Percentiles rank a stretch among this genome's conserved stretches.
phyloP scores from a whole-genome alignment of 1,140 invertebrate species.

The Lepidurus apus region DNA sequence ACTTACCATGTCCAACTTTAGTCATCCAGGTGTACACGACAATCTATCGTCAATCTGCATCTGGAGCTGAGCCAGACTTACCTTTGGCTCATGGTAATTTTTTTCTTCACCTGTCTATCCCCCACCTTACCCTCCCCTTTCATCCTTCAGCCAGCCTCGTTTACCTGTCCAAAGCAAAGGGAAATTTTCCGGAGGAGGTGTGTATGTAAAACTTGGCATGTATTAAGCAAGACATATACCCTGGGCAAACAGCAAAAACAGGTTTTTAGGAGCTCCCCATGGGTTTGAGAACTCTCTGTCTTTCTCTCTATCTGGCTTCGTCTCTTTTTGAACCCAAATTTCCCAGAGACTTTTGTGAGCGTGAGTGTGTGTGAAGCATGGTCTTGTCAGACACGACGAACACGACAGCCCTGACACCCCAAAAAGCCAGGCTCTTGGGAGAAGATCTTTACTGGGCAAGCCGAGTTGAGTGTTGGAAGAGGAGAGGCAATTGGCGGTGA shows the following conservation, averaged over 20 bases:
- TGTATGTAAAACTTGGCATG: slow-evolving; percentile 22
- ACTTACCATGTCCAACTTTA: slow-evolving; percentile 7
- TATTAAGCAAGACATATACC: slow-evolving; percentile 19
- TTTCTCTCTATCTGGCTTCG: slow-evolving; percentile 18
- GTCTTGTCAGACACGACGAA: slow-evolving; percentile 18
- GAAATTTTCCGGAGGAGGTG: slow-evolving; percentile 3
- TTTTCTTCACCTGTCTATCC: slow-evolving; percentile 16
- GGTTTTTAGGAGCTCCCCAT: background rate
- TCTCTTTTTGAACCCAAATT: background rate
- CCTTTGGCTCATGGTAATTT: slow-evolving; percentile 3
- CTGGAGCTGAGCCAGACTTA: slow-evolving; percentile 9
- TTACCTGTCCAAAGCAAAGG: background rate
- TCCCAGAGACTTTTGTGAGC: background rate
- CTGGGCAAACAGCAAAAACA: slow-evolving; percentile 19
- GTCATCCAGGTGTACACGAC: slow-evolving; percentile 20
- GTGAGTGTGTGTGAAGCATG: background rate
- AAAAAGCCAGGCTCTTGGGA: background rate
- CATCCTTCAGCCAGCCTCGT: background rate
- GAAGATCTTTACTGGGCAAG: background rate
- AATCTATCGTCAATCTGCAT: slow-evolving; percentile 19
- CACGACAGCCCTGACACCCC: slow-evolving; percentile 13
- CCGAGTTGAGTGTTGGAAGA: background rate
- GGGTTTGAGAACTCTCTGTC: slow-evolving; percentile 3
- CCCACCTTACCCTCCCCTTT: background rate
- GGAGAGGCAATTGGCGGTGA: background rate